A percentile compares a stretch with the other conserved stretches of the same genome.
Evolutionary conservation across 2,888 invertebrate genomes (phyloP).

Genomic region (Thera obeliscata): DNA sequence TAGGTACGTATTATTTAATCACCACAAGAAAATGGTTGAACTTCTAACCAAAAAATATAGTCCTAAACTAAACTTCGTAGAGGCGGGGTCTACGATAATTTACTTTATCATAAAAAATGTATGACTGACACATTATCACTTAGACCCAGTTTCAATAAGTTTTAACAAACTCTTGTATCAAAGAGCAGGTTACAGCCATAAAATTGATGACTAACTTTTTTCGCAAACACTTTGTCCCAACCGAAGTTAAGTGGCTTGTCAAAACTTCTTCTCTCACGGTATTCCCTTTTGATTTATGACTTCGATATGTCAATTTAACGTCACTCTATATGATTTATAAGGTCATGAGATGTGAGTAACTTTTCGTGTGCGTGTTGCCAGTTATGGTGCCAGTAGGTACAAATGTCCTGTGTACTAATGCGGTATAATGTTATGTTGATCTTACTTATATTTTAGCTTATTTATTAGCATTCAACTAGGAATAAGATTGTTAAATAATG

Average conservation of each 20-base stretch:
- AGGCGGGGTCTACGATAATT: background rate
- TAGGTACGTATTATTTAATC: background rate
- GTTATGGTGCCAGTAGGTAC: background rate
- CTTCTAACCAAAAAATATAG: background rate
- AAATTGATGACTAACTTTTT: conserved; percentile 49
- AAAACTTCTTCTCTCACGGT: conserved; percentile 77
- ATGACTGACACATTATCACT: background rate
- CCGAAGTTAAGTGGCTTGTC: conserved; percentile 75
- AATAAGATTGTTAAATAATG: too few species aligned
- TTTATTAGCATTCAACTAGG: too few species aligned
- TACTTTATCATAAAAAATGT: background rate
- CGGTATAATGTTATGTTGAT: too few species aligned
- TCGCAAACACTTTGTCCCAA: conserved; percentile 65
- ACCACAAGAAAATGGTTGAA: too few species aligned
- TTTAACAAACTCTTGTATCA: conserved; percentile 2
- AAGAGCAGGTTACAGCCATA: conserved; percentile 13
- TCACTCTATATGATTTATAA: conserved; percentile 79
- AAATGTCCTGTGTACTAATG: conserved; percentile 3
- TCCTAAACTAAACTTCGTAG: background rate
- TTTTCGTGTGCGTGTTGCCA: conserved; percentile 44
- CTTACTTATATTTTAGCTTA: too few species aligned
- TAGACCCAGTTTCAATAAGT: background rate
- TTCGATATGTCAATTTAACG: conserved; percentile 79
- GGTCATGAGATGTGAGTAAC: conserved; percentile 63
- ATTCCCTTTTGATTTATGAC: conserved; percentile 79